Percentiles rank a stretch among this genome's conserved stretches.
phyloP scores from a whole-genome alignment of 2,888 invertebrate species.

The Sesia bembeciformis region DNA sequence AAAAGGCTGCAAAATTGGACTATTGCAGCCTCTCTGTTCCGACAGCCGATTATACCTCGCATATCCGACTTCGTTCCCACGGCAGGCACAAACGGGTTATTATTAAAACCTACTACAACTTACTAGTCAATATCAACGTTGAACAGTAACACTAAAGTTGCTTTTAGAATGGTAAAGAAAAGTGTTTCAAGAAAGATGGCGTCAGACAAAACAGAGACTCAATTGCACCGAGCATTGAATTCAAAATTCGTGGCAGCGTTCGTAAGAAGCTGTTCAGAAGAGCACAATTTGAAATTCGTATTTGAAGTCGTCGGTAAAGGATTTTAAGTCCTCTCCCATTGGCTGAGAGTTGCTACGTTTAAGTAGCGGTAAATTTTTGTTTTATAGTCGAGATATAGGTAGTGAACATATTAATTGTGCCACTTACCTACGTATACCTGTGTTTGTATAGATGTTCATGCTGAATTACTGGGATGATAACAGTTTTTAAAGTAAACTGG shows the following conservation, averaged over 20 bases:
- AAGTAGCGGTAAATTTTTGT: conserved; percentile 64
- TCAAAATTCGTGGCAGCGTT: conserved; percentile 28
- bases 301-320: conserved; percentile 65
- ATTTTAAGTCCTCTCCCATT: conserved; percentile 66
- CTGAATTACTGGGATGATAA: conserved; percentile 29
- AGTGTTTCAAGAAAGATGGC: conserved; percentile 32
- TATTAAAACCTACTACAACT: conserved; percentile 60
- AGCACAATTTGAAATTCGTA: conserved; percentile 69
- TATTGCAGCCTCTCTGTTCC: conserved; percentile 66
- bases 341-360: conserved; percentile 57
- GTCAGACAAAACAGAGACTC: conserved; percentile 39
- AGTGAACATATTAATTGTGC: conserved; percentile 60
- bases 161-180: conserved; percentile 21
- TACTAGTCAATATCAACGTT: conserved; percentile 33
- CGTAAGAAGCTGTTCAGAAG: conserved; percentile 47
- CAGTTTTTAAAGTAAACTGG: conserved; percentile 32
- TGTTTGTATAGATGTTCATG: conserved; percentile 16
- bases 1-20: conserved; percentile 74
- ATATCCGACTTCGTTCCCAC: conserved; percentile 72
- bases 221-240: conserved; percentile 38
- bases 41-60: conserved; percentile 70
- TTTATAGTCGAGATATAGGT: conserved; percentile 54
- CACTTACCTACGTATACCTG: conserved; percentile 32
- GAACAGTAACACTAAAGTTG: conserved; percentile 20
- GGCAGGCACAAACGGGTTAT: conserved; percentile 70